Evolutionary conservation across 1,140 invertebrate genomes (phyloP).

Genomic region (Stegodyphus mimosarum): DNA sequence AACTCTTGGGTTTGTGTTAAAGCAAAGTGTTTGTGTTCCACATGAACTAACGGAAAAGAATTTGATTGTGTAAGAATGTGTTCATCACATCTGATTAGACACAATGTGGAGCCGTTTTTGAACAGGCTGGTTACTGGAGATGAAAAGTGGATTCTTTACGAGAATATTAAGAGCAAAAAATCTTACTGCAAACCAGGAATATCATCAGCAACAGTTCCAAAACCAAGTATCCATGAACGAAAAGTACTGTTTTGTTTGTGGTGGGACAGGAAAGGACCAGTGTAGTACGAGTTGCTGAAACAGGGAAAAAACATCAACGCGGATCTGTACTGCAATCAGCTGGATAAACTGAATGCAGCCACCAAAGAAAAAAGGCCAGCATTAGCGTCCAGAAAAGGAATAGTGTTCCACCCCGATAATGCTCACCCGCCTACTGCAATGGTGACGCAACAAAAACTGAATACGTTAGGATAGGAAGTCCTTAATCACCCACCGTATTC

Average conservation of each 20-base stretch:
- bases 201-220: slow-evolving; percentile 13
- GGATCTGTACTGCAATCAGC: slow-evolving; percentile 11
- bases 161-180: not conserved
- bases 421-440: too few species aligned
- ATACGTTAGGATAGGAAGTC: too few species aligned
- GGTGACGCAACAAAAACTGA: too few species aligned
- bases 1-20: slow-evolving; percentile 29
- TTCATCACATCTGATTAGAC: too few species aligned
- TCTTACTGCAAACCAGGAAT: not conserved
- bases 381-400: not conserved
- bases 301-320: not conserved
- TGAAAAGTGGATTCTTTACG: too few species aligned
- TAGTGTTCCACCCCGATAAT: not conserved
- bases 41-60: slow-evolving; percentile 19
- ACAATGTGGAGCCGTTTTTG: too few species aligned
- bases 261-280: slow-evolving; percentile 1
- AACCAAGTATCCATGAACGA: slow-evolving; percentile 13
- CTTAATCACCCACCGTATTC: not conserved
- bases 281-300: slow-evolving; percentile 8
- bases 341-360: slow-evolving; percentile 6
- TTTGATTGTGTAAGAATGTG: too few species aligned
- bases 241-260: slow-evolving; percentile 15
- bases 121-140: too few species aligned
- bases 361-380: not conserved
- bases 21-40: slow-evolving; percentile 24